Conservation (phyloP, 2,113 vertebrate species). For the Hyperoodon ampullatus region DNA sequence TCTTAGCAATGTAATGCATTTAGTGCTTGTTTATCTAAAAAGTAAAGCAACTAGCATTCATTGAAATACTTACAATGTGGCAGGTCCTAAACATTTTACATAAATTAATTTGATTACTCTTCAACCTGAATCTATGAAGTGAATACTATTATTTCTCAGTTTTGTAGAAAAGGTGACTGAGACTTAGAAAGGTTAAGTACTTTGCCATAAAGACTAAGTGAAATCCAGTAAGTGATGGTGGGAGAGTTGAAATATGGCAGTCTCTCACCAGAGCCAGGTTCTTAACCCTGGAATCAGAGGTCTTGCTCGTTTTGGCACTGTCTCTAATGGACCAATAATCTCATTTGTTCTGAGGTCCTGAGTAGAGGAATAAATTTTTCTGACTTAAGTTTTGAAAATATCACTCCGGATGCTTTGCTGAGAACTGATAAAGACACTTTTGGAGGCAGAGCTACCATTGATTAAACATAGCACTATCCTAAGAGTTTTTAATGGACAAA, state of each 20-base stretch:
- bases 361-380: not conserved
- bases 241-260: rapidly evolving
- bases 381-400: not conserved
- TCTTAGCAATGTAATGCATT: not conserved
- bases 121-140: not conserved
- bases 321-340: not conserved
- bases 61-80: not conserved
- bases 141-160: not conserved
- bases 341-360: not conserved
- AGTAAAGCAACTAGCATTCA: not conserved
- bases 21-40: not conserved
- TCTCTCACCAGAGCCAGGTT: rapidly evolving
- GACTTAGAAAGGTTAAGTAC: not conserved
- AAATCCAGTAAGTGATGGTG: not conserved
- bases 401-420: not conserved
- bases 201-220: not conserved
- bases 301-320: not conserved
- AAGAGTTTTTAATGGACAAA: not conserved
- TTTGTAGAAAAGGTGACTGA: not conserved
- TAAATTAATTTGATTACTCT: not conserved
- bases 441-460: not conserved
- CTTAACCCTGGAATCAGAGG: not conserved
- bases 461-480: not conserved
- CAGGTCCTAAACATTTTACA: not conserved
- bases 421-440: not conserved